A percentile compares a stretch with the other conserved stretches of the same genome.
phyloP scores from a whole-genome alignment of 2,797 vertebrate genomes.

The Sorex maritimensis region DNA sequence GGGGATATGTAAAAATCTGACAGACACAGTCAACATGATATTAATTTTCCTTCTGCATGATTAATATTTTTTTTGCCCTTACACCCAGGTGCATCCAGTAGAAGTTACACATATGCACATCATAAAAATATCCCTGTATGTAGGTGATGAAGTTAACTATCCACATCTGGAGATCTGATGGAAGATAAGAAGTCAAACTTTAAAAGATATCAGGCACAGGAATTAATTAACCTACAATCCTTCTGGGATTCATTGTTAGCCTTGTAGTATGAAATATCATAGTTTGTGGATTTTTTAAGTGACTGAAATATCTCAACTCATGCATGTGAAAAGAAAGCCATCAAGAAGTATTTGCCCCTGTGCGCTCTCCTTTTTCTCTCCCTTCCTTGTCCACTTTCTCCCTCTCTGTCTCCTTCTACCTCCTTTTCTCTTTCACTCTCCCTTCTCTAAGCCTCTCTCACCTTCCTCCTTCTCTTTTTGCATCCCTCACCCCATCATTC shows the following conservation, averaged over 20 bases:
- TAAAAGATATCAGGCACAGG: neutral
- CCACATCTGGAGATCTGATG: neutral
- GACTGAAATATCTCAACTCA: neutral
- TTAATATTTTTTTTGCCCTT: slow-evolving; percentile 26
- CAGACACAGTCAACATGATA: slow-evolving; percentile 46
- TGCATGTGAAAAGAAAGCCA: neutral
- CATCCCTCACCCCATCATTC: too few relatives aligned
- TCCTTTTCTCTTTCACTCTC: neutral
- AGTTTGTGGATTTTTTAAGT: neutral
- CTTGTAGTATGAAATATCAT: neutral
- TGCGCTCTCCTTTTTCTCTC: too few relatives aligned
- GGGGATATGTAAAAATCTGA: slow-evolving; percentile 50
- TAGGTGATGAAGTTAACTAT: neutral
- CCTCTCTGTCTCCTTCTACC: neutral
- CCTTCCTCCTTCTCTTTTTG: too few relatives aligned
- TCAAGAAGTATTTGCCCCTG: neutral
- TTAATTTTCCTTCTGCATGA: slow-evolving; percentile 67
- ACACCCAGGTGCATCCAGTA: neutral
- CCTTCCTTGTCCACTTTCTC: too few relatives aligned
- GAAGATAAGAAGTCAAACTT: slow-evolving; percentile 29
- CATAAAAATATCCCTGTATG: slow-evolving; percentile 9
- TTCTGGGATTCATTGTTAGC: neutral
- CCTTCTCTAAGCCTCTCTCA: neutral
- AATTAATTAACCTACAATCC: neutral
- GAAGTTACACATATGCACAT: slow-evolving; percentile 42